These are phyloP conservation scores for Sympetrum striolatum DNA, from an alignment of 2,888 invertebrate genomes.

Conservation along the genomic window DNA sequence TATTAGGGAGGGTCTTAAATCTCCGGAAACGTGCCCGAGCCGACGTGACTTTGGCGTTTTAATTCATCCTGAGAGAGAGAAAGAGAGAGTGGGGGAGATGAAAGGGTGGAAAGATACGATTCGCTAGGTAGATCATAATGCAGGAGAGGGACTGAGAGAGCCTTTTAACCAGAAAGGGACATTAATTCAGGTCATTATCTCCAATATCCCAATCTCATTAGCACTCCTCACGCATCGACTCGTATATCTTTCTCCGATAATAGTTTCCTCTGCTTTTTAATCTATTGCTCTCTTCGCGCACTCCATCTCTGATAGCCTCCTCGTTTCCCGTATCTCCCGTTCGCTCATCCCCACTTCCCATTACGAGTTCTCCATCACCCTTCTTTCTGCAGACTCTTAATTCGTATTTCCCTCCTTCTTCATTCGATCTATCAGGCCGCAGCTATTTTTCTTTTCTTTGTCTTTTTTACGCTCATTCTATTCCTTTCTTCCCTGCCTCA, in stretches of 20 bases:
- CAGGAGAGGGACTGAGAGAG: background rate
- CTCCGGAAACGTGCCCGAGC: background rate
- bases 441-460: background rate
- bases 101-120: too few species aligned
- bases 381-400: background rate
- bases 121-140: background rate
- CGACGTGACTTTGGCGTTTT: background rate
- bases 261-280: constrained; percentile 1
- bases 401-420: background rate
- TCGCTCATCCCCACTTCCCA: background rate
- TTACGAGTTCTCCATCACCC: background rate
- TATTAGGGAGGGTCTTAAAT: background rate
- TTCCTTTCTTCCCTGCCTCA: background rate
- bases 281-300: background rate
- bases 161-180: constrained; percentile 4
- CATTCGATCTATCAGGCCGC: background rate
- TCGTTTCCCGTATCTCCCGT: background rate
- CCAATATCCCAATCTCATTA: constrained; percentile 15
- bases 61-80: background rate
- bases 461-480: background rate
- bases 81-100: too few species aligned
- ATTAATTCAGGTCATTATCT: constrained; percentile 27
- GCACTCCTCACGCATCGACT: constrained; percentile 14
- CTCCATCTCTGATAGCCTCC: background rate
- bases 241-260: constrained; percentile 19